Base-by-base conservation (phyloP, 2,797 vertebrate genomes). In the Manis crassicaudata region DNA sequence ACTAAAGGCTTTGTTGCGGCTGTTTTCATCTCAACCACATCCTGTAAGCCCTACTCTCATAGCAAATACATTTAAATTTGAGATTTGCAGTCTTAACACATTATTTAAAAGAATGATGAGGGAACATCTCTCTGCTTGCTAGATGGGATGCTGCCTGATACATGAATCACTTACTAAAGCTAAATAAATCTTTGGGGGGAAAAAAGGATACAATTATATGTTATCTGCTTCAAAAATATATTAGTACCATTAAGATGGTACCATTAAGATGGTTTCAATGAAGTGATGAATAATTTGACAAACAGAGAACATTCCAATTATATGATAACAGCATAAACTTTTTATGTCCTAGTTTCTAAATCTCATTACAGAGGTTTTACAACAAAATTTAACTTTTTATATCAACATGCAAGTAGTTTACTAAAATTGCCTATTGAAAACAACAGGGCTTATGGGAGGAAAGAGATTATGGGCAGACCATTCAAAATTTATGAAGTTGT, bases 41-140 rank as follows among this genome's bases (percentile, higher is more conserved):
- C 43, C 82, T 37, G 88, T 25, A 60, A 95, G 32, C 63, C 29
- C 43, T 40, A 37, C 46, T 79, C 62, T 70, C 50, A 7, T 29
- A 56, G 37, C 35, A 79, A 86, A 81, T n/a, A 72, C 20, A 88
- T 37, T 81, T 70, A 81, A 90, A 35, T 32, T 58, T 94, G 65
- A 80, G 29, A 10, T 21, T 77, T 81, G 16, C 21, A 29, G 76
- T 95, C 32, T 85, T 68, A 27, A 63, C 23, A 68, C n/a, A 85
- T 58, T 52, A 52, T 80, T 73, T 96, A 46, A 95, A 97, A 93
- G 40, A 79, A 79, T 79, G 76, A 92, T 79, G 65, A 46, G 43
- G 43, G 43, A 46, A 46, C 43, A 46, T 46, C 43, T 46, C 43
- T 46, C 43, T 46, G 43, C 43, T 46, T 46, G 43, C 43, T 46